Evolutionary conservation across 2,888 invertebrate genomes (phyloP).

Genomic region (Ryuthela nishihirai): DNA sequence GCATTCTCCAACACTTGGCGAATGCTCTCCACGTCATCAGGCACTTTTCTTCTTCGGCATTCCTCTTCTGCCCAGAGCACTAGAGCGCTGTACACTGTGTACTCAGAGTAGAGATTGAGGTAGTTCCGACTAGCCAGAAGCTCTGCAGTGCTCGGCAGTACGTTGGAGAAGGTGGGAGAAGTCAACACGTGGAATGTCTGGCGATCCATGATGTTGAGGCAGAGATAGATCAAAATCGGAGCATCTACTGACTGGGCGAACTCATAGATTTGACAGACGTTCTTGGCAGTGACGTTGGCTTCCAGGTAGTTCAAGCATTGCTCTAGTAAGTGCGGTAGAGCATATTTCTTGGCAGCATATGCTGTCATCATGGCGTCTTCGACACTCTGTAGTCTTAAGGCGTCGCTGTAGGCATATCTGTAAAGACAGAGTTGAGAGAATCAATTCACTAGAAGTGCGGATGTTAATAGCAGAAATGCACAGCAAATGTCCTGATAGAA

Average conservation of each 20-base stretch:
- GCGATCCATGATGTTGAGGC: conserved; percentile 43
- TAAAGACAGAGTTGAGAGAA: neutral
- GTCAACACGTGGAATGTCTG: conserved; percentile 44
- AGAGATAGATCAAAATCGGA: conserved; percentile 42
- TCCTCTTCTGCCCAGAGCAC: conserved; percentile 43
- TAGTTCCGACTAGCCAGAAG: conserved; percentile 38
- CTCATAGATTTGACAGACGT: conserved; percentile 44
- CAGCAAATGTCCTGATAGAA: no score
- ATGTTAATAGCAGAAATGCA: no score
- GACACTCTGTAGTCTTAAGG: conserved; percentile 43
- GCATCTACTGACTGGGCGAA: conserved; percentile 43
- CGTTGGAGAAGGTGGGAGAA: conserved; percentile 20
- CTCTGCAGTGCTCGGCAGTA: conserved; percentile 28
- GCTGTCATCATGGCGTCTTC: conserved; percentile 45
- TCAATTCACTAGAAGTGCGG: no score
- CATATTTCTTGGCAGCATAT: conserved; percentile 44
- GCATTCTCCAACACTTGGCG: conserved; percentile 32
- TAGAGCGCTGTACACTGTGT: conserved; percentile 42
- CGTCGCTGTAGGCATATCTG: conserved; percentile 44
- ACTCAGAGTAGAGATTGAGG: conserved; percentile 44
- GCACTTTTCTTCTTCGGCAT: conserved; percentile 28
- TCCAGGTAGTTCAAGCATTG: conserved; percentile 44
- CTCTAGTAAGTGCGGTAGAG: conserved; percentile 42
- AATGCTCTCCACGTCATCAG: conserved; percentile 25
- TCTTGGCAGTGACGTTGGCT: conserved; percentile 42